A percentile compares a stretch with the other conserved stretches of the same genome.
Evolutionary conservation across 2,113 vertebrate genomes (phyloP).

Genomic region (Lamprologus ornatipinnis): DNA sequence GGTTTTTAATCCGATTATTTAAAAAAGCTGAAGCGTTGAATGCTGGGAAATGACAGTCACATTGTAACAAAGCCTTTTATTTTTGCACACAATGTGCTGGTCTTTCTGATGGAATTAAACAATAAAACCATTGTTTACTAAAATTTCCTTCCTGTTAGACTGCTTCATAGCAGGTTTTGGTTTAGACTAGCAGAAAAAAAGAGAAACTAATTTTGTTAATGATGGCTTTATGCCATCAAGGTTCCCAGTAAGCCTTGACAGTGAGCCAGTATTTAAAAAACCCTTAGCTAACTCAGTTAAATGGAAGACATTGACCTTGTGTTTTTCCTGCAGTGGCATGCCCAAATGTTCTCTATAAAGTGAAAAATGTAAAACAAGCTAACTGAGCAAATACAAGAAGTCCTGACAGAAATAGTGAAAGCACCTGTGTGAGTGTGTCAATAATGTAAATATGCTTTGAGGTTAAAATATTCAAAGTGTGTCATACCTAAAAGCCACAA

Average conservation of each 20-base stretch:
- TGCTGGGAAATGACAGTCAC: background rate
- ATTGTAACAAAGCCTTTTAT: background rate
- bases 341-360: background rate
- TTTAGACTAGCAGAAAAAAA: background rate
- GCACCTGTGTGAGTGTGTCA: background rate
- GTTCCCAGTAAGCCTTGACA: background rate
- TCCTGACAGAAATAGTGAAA: background rate
- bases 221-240: background rate
- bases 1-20: accelerated
- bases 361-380: background rate
- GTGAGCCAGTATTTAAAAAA: background rate
- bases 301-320: background rate
- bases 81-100: background rate
- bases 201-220: background rate
- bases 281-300: background rate
- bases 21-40: background rate
- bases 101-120: background rate
- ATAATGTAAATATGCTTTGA: background rate
- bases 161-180: background rate
- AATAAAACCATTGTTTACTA: background rate
- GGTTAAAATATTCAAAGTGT: background rate
- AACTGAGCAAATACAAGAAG: background rate
- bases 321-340: background rate
- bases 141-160: background rate
- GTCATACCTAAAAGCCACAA: background rate